Evolutionary conservation across 2,888 invertebrate genomes (phyloP), one percentile per base, ranked within the genome.

Genomic region (Drosophila macrospina): DNA sequence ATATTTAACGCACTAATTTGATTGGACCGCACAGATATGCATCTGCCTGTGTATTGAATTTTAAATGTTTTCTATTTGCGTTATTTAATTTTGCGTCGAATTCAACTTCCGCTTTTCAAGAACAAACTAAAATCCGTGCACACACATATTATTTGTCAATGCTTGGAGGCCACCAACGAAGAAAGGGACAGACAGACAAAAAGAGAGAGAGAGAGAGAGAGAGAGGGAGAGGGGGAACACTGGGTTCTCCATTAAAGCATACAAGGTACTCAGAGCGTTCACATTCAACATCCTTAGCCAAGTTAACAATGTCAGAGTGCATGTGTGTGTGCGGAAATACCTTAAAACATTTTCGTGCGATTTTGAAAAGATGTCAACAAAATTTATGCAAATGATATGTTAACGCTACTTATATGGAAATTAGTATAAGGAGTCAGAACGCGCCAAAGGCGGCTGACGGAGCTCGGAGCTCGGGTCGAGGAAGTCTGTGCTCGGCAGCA

Each of bases 331-430:
- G 71, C 67, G 88, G 76, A 75, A 78, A 78, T 84, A 90, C 89
- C 89, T 89, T 87, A 80, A 89, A 84, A 89, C 88, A 89, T 89
- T 90, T 89, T 80, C 89, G 89, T 90, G 86, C 84, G 89, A 86
- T 90, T 89, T 86, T 90, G 90, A 89, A 90, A 90, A 89, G 86
- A 89, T 89, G 90, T 90, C 89, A 90, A 82, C 88, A 82, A 85
- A 89, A 89, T 89, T 90, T 90, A 89, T 89, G 89, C 89, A 89
- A 89, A 89, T 90, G 83, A 89, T 89, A 90, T 88, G 90, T 88
- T 86, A 89, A 90, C 89, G 88, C 89, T 86, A 88, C 86, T 86
- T 86, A 86, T 86, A 88, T 86, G 89, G 88, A 89, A 89, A 86
- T 89, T 88, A 89, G 86, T 89, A 86, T 86, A 86, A 86, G 86